A percentile compares a stretch with the other conserved stretches of the same genome.
These are phyloP conservation scores for Trachemys scripta DNA, from an alignment of 2,113 vertebrate species.

Conservation along the genomic window DNA sequence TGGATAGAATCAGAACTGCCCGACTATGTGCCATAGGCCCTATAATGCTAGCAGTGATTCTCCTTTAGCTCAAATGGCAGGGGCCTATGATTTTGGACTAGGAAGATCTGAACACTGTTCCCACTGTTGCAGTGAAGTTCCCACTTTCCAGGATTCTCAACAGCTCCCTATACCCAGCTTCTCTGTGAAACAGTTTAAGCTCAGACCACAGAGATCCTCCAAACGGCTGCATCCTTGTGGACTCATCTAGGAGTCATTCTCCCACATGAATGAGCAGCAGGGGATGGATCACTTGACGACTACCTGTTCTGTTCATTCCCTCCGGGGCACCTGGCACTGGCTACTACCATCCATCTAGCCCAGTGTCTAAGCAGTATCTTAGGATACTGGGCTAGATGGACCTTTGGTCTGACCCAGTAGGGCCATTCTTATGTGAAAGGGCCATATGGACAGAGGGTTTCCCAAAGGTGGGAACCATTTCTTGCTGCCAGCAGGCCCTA, in stretches of 20 bases:
- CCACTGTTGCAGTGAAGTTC: not conserved
- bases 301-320: no score
- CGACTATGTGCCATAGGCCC: not conserved
- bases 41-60: not conserved
- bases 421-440: not conserved
- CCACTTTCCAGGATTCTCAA: not conserved
- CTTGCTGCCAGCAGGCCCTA: not conserved
- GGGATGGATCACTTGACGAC: no score
- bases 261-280: not conserved
- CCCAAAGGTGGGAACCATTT: not conserved
- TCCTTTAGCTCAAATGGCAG: not conserved
- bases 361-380: no score
- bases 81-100: not conserved
- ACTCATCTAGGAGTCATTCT: not conserved
- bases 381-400: no score
- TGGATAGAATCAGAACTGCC: rapidly evolving
- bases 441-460: not conserved
- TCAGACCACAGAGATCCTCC: not conserved
- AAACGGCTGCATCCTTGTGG: not conserved
- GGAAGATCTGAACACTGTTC: rapidly evolving
- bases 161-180: rapidly evolving
- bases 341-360: no score
- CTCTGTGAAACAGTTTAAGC: rapidly evolving
- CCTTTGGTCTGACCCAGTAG: no score
- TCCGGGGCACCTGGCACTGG: no score